phyloP scores from a whole-genome alignment of 2,888 invertebrate species.

The Hymenopus coronatus region DNA sequence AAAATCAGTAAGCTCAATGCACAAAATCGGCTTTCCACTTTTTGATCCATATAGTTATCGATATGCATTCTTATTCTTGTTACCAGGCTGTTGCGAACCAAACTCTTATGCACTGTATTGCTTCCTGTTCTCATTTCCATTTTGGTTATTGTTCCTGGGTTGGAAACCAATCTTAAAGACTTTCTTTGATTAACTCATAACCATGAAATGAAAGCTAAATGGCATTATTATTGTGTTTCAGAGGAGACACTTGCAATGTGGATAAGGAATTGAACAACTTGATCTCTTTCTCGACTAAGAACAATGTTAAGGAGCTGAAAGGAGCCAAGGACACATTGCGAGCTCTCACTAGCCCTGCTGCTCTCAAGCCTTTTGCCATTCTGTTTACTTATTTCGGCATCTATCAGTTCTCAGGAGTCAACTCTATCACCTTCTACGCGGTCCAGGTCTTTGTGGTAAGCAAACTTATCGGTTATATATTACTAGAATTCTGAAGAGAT shows the following conservation, averaged over 20 bases:
- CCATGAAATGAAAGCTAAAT: not conserved
- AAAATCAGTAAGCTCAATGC: too few species aligned
- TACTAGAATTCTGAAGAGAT: not conserved
- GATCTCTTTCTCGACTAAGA: slow-evolving; percentile 60
- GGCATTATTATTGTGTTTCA: slow-evolving; percentile 1
- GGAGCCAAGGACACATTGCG: slow-evolving; percentile 47
- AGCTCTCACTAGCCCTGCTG: slow-evolving; percentile 59
- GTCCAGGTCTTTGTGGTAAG: slow-evolving; percentile 61
- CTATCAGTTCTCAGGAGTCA: slow-evolving; percentile 69
- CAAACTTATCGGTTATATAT: not conserved
- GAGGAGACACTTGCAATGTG: slow-evolving; percentile 58
- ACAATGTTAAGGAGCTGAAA: slow-evolving; percentile 52
- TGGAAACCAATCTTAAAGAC: too few species aligned
- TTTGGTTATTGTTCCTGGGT: too few species aligned
- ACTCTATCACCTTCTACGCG: slow-evolving; percentile 66
- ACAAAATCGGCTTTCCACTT: too few species aligned
- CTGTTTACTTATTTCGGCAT: slow-evolving; percentile 53
- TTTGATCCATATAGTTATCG: too few species aligned
- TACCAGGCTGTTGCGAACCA: too few species aligned
- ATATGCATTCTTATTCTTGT: too few species aligned
- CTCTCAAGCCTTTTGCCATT: slow-evolving; percentile 59
- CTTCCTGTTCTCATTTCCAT: too few species aligned
- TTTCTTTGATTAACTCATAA: too few species aligned
- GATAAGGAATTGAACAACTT: slow-evolving; percentile 61
- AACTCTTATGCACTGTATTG: too few species aligned